These are phyloP conservation scores for Ceyx melanurus DNA, from an alignment of 2,113 vertebrate species.

Conservation along the genomic window DNA sequence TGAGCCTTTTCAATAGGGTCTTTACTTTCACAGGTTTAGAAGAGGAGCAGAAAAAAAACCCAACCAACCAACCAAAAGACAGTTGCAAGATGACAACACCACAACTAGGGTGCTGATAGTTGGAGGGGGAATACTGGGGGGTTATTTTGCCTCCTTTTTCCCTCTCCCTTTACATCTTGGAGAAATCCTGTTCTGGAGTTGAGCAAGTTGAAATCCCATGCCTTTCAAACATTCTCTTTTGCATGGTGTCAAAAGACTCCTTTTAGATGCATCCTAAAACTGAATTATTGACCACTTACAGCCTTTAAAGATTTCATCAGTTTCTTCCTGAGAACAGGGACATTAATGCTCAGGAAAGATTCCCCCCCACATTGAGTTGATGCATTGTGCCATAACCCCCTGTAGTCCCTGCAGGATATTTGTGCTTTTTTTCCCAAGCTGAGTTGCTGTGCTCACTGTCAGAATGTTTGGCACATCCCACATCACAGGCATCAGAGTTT, in stretches of 20 bases:
- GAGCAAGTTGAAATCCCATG: neutral
- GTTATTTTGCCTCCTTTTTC: neutral
- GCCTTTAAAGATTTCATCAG: neutral
- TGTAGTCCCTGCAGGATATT: neutral
- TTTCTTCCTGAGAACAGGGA: neutral
- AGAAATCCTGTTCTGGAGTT: neutral
- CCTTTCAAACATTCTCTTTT: neutral
- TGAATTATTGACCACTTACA: neutral
- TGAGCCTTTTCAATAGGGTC: neutral
- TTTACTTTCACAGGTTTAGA: neutral
- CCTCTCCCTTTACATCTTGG: neutral
- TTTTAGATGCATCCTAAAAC: neutral
- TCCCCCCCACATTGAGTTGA: neutral
- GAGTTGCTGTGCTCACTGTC: neutral
- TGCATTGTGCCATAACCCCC: neutral
- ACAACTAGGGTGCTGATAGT: neutral
- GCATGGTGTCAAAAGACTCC: neutral
- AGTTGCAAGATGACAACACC: neutral
- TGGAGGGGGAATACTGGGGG: neutral
- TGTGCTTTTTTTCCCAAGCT: rapidly evolving
- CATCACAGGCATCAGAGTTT: neutral
- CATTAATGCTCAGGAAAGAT: neutral
- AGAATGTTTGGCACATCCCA: rapidly evolving
- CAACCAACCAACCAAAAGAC: neutral
- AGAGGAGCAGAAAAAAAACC: neutral